These are phyloP conservation scores for Salvelinus sp. DNA, from an alignment of 2,113 vertebrate species.

Conservation along the genomic window DNA sequence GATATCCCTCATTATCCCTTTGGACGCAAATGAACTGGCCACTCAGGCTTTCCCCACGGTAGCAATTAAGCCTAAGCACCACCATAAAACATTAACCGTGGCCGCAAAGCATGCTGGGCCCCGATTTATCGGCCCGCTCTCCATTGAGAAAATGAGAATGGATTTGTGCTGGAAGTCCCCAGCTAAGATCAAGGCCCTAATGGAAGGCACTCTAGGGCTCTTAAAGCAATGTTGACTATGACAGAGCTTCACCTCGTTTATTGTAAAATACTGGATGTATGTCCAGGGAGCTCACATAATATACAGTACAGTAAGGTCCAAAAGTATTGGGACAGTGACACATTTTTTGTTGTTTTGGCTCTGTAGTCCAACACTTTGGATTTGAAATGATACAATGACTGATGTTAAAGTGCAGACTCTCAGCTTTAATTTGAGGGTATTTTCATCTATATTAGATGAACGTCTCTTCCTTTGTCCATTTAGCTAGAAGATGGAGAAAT, in stretches of 20 bases:
- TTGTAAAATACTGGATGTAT: background rate
- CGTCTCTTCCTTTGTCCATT: no score
- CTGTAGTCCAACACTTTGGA: no score
- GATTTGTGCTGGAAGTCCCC: conserved; percentile 13
- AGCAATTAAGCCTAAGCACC: conserved; percentile 42
- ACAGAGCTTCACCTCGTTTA: background rate
- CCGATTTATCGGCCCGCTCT: conserved; percentile 38
- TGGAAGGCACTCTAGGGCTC: conserved; percentile 14
- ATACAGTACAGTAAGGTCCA: no score
- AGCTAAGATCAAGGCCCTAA: conserved; percentile 12
- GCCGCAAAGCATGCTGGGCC: background rate
- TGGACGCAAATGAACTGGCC: conserved; percentile 9
- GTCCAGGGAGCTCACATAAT: conserved; percentile 10
- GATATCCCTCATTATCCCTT: background rate
- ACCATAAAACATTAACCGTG: conserved; percentile 38
- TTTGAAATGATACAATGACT: no score
- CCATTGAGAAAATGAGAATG: conserved; percentile 50
- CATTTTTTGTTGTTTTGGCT: no score
- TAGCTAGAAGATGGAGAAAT: background rate
- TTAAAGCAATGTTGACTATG: conserved; percentile 1
- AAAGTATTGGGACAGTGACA: no score
- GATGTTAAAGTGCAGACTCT: no score
- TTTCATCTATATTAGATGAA: no score
- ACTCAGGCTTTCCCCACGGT: conserved; percentile 12
- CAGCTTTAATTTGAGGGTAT: no score